A percentile compares a stretch with the other conserved stretches of the same genome.
phyloP scores from a whole-genome alignment of 2,888 invertebrate species.

The Chrysopilus asiliformis region DNA sequence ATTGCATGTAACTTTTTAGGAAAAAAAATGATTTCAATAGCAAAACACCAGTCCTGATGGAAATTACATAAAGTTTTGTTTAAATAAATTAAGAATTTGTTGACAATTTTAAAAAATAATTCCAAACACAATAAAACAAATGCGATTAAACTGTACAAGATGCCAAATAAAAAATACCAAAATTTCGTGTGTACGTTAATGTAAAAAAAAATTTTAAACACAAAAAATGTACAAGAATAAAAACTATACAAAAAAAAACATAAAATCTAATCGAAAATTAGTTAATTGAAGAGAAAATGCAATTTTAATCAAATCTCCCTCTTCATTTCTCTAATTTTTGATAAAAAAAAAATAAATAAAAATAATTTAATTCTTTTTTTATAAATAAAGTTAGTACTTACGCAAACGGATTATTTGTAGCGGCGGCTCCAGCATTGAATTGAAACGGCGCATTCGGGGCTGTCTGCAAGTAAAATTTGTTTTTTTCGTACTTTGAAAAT shows the following conservation, averaged over 20 bases:
- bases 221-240: constrained; percentile 5
- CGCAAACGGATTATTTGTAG: constrained; percentile 34
- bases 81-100: too few species aligned
- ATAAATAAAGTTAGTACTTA: constrained; percentile 25
- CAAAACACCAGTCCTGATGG: too few species aligned
- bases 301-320: background rate
- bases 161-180: too few species aligned
- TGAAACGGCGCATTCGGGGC: constrained; percentile 33
- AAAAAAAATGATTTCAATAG: too few species aligned
- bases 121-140: too few species aligned
- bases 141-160: too few species aligned
- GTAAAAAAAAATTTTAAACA: background rate
- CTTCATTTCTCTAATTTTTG: background rate
- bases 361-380: constrained; percentile 5
- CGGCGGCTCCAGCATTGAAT: constrained; percentile 31
- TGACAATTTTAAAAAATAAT: too few species aligned
- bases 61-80: too few species aligned
- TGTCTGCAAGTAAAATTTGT: constrained; percentile 27
- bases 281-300: background rate
- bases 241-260: constrained; percentile 2
- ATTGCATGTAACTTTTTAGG: too few species aligned
- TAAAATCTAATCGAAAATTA: background rate
- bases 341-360: constrained; percentile 7
- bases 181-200: too few species aligned
- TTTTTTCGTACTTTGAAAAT: constrained; percentile 4